Evolutionary conservation across 2,113 vertebrate species (phyloP), one percentile per base, ranked within the genome.

Genomic region (Muntiacus reevesi): DNA sequence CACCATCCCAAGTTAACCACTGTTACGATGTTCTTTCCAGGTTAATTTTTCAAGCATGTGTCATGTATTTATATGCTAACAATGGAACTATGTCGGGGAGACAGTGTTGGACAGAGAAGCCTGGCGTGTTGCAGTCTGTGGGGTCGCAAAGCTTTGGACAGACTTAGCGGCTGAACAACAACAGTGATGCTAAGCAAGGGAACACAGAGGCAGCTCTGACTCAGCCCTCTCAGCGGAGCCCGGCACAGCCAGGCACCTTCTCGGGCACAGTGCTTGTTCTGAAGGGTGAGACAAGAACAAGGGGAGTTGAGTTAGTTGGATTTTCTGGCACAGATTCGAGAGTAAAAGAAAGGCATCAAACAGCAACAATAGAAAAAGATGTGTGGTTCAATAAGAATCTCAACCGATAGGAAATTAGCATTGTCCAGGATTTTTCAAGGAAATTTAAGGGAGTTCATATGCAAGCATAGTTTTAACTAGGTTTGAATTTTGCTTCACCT

Each of bases 41-140:
- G 19, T 88, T 21, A 76, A 28, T 84, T 60, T 84, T 45, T 55
- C 25, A 30, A 15, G 10, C 14, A 40, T 1, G 13, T 6, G 21
- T 13, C 17, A 55, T 2, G 13, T 5, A 47, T 16, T 95, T 57
- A 40, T 12, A 14, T 7, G 27, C 15, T 17, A 33, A 57, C 8
- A 13, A 40, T 50, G 43, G 62, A 25, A 21, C 30, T 5, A 9
- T 55, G 54, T 55, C 19, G 2, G 54, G 19, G 54, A 55, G 5
- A 71, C 3, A 40, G 5, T 23, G n/a, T 40, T 23, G 10, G 67
- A 12, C 19, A 71, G 67, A 71, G n/a, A 23, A 71, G 64, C n/a
- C 64, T 36, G 19, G n/a, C 0, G 0, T 71, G 64, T n/a, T 71
- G n/a, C 5, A 10, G 64, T 71, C 36, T 19, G 11, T 0, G 0